These are phyloP conservation scores for Diaperis boleti DNA, from an alignment of 2,888 invertebrate genomes.

Conservation along the genomic window DNA sequence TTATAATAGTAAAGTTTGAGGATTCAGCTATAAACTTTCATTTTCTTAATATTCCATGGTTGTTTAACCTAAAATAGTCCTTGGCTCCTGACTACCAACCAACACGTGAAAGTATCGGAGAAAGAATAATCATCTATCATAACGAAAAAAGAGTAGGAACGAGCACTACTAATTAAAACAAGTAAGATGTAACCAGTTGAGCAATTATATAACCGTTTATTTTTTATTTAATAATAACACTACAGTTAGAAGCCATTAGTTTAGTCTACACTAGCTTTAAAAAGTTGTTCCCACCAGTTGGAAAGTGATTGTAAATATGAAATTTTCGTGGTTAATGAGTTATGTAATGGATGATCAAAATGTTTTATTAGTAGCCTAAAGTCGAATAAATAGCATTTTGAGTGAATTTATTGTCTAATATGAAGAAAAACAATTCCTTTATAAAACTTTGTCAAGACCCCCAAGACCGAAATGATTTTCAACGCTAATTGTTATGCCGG, in stretches of 20 bases:
- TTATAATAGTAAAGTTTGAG: too few relatives aligned
- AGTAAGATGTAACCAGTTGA: neutral
- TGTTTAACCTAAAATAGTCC: slow-evolving; percentile 22
- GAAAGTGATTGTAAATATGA: slow-evolving; percentile 27
- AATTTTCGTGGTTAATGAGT: slow-evolving; percentile 27
- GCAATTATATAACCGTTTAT: slow-evolving; percentile 15
- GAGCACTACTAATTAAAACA: slow-evolving; percentile 15
- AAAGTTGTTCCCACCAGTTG: slow-evolving; percentile 28
- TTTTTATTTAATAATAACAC: slow-evolving; percentile 12
- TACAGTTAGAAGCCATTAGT: slow-evolving; percentile 22
- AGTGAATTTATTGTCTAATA: neutral
- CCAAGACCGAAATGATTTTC: too few relatives aligned
- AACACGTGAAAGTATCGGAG: slow-evolving; percentile 21
- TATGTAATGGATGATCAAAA: slow-evolving; percentile 22
- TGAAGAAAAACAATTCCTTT: too few relatives aligned
- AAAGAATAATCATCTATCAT: slow-evolving; percentile 16
- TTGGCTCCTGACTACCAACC: slow-evolving; percentile 7
- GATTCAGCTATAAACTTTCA: too few relatives aligned
- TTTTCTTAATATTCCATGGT: slow-evolving; percentile 23
- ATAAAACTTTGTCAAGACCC: too few relatives aligned
- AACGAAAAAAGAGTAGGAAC: slow-evolving; percentile 6
- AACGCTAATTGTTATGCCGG: neutral
- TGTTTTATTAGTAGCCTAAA: slow-evolving; percentile 9
- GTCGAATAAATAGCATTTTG: neutral
- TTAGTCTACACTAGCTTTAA: slow-evolving; percentile 24